A percentile compares a stretch with the other conserved stretches of the same genome.
These are phyloP conservation scores for Phrynocephalus vlangalii DNA, from an alignment of 2,797 vertebrate species.

Conservation along the genomic window DNA sequence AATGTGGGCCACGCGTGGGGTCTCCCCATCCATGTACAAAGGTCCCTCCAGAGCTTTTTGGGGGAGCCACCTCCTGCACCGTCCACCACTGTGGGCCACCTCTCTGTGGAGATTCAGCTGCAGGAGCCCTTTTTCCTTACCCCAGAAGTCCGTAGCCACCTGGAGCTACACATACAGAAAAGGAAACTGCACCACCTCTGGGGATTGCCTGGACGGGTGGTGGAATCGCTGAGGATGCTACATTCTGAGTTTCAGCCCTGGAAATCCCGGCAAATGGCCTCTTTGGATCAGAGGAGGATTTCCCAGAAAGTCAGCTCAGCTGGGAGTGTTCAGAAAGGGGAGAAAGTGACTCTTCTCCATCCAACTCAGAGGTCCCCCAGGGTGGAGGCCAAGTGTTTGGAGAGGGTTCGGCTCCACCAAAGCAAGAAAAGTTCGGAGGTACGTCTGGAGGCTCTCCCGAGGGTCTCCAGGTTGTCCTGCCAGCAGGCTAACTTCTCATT, in stretches of 20 bases:
- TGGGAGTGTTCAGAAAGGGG: background rate
- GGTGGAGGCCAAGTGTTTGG: no score
- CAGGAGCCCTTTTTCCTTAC: background rate
- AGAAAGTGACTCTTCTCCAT: accelerated
- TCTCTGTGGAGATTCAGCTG: background rate
- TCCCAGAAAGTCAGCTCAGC: no score
- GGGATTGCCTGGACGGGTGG: slow-evolving; percentile 64
- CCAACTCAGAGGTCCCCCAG: background rate
- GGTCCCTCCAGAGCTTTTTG: background rate
- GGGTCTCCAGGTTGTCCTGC: background rate
- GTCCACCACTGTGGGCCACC: background rate
- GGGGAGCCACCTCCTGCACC: background rate
- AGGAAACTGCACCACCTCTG: slow-evolving; percentile 63
- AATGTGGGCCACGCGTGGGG: no score
- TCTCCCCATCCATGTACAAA: background rate
- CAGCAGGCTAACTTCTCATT: accelerated
- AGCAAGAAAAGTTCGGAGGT: background rate
- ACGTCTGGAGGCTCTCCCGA: background rate
- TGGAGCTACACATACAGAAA: slow-evolving; percentile 63
- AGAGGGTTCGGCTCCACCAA: background rate
- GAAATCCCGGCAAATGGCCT: no score
- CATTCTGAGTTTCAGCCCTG: background rate
- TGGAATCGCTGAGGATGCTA: slow-evolving; percentile 57
- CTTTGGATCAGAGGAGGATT: no score
- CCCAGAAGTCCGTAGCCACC: background rate